Conservation (phyloP, 2,113 vertebrate species). For the Paedocypris sp. region DNA sequence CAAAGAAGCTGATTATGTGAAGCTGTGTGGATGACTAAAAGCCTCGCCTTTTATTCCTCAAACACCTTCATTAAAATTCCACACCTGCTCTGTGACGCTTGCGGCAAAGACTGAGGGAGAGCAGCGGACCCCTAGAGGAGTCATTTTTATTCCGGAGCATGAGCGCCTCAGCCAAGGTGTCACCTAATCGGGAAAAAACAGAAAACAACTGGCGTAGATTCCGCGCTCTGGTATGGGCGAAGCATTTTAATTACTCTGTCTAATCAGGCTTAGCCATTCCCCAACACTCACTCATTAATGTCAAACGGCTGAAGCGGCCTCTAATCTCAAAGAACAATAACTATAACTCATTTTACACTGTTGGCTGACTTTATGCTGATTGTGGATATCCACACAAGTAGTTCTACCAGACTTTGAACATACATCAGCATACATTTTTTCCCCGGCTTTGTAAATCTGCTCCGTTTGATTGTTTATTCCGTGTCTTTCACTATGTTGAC, state of each 20-base stretch:
- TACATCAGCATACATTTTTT: too few relatives aligned
- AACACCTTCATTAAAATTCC: slow-evolving; percentile 71
- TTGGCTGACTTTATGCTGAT: too few relatives aligned
- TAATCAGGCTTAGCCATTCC: not conserved
- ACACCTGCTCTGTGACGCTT: slow-evolving; percentile 66
- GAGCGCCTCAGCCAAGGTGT: slow-evolving; percentile 67
- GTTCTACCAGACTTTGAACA: too few relatives aligned
- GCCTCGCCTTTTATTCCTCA: slow-evolving; percentile 24
- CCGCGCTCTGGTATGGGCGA: slow-evolving; percentile 14
- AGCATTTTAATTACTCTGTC: slow-evolving; percentile 24
- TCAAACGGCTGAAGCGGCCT: not conserved
- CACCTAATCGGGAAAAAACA: slow-evolving; percentile 55
- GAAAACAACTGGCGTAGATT: slow-evolving; percentile 36
- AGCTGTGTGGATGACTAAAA: slow-evolving; percentile 26
- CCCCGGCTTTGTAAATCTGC: too few relatives aligned
- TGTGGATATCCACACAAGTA: too few relatives aligned
- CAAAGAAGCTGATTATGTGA: slow-evolving; percentile 10
- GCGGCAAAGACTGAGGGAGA: slow-evolving; percentile 68
- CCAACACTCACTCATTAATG: slow-evolving; percentile 9
- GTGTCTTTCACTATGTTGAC: too few relatives aligned
- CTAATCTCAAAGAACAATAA: too few relatives aligned
- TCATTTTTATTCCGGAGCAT: slow-evolving; percentile 74
- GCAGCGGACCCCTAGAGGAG: slow-evolving; percentile 64
- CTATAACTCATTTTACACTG: too few relatives aligned
- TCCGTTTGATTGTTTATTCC: too few relatives aligned